Evolutionary conservation across 2,888 invertebrate genomes (phyloP).

Genomic region (Lasioglossum vierecki): DNA sequence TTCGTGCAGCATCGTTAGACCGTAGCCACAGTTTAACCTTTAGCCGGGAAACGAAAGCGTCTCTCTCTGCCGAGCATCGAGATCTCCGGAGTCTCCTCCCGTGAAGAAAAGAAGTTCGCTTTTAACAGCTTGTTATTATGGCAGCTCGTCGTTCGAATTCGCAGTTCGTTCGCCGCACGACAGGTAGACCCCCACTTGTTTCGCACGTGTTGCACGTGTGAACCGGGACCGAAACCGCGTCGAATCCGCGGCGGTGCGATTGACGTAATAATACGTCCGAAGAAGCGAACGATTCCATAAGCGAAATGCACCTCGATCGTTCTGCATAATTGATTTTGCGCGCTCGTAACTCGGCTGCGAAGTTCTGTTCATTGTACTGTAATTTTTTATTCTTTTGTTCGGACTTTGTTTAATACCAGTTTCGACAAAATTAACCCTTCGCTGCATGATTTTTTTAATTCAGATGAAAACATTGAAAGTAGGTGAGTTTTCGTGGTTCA

Average conservation of each 20-base stretch:
- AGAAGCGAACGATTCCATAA: neutral
- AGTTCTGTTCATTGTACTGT: neutral
- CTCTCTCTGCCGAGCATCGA: slow-evolving; percentile 61
- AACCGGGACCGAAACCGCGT: neutral
- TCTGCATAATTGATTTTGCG: neutral
- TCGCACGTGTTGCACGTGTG: neutral
- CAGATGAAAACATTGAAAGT: too few relatives aligned
- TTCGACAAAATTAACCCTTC: too few relatives aligned
- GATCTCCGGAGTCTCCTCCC: slow-evolving; percentile 47
- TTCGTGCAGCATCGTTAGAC: slow-evolving; percentile 56
- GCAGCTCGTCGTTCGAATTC: neutral
- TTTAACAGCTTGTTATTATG: neutral
- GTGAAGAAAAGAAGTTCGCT: neutral
- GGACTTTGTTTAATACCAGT: too few relatives aligned
- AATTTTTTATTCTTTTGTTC: neutral
- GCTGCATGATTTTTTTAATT: too few relatives aligned
- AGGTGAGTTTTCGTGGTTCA: too few relatives aligned
- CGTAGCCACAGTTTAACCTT: slow-evolving; percentile 65
- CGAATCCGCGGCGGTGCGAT: neutral
- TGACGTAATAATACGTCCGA: neutral
- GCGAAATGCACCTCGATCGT: neutral
- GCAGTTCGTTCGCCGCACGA: neutral
- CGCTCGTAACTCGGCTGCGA: too few relatives aligned
- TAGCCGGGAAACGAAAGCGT: slow-evolving; percentile 62
- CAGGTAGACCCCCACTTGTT: neutral